Percentiles rank a stretch among this genome's conserved stretches.
These are phyloP conservation scores for Orussus abietinus DNA, from an alignment of 1,140 invertebrate genomes.

Conservation along the genomic window DNA sequence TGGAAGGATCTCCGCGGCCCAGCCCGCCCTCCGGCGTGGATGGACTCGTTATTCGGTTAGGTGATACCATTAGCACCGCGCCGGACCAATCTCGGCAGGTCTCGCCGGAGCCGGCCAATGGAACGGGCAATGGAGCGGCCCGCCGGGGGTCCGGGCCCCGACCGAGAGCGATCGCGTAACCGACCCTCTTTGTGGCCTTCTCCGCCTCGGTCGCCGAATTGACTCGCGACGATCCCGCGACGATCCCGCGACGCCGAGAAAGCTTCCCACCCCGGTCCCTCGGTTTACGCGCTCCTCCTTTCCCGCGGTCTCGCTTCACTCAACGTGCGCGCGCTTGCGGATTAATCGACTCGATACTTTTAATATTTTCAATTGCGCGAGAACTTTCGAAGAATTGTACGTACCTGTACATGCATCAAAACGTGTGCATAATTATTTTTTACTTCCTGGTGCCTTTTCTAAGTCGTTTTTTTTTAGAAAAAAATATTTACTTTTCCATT, in stretches of 20 bases:
- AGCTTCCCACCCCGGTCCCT: no score
- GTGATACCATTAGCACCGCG: slow-evolving; percentile 24
- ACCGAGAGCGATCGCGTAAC: slow-evolving; percentile 37
- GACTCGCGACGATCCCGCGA: background rate
- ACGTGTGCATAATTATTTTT: background rate
- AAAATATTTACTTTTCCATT: no score
- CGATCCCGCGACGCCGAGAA: slow-evolving; percentile 6
- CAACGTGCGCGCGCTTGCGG: slow-evolving; percentile 2
- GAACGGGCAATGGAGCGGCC: slow-evolving; percentile 13
- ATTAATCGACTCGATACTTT: slow-evolving; percentile 4
- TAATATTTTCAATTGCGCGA: slow-evolving; percentile 8
- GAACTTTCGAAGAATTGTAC: no score
- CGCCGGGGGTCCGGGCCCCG: background rate
- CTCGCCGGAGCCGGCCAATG: background rate
- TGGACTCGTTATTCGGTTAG: slow-evolving; percentile 34
- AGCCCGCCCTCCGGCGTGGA: slow-evolving; percentile 13
- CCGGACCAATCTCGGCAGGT: slow-evolving; percentile 21
- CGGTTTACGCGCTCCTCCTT: no score
- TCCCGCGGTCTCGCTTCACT: no score
- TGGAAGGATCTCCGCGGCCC: slow-evolving; percentile 2
- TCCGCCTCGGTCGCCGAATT: slow-evolving; percentile 21
- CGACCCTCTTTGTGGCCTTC: slow-evolving; percentile 35
- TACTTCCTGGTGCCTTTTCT: slow-evolving; percentile 7
- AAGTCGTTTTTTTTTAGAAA: no score
- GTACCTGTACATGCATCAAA: no score